Base-by-base conservation (phyloP, 2,113 vertebrate genomes). In the Petroica traversi region DNA sequence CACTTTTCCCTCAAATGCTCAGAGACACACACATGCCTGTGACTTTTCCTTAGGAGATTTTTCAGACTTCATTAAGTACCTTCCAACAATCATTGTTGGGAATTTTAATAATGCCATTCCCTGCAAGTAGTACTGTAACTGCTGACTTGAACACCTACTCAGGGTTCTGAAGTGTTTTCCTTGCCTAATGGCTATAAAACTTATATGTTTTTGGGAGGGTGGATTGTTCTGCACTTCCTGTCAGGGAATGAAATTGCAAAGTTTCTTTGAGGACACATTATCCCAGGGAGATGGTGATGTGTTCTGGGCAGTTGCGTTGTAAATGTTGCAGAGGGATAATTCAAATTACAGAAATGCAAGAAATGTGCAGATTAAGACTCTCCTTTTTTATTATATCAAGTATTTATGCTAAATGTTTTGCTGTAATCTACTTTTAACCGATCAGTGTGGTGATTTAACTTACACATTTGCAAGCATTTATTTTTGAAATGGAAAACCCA, bases 21-120 rank as follows among this genome's bases (percentile, higher is more conserved):
- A 3, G n/a, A 25, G 8, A 8, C 16, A 18, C 7, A 8, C 17
- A 1, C 14, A 5, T 2, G 8, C 43, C 29, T 71, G 40, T 69
- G 36, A 22, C 45, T 61, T 92, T 85, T 67, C 57, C 57, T 55
- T 15, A 46, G 36, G 22, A 59, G 14, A 14, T 48, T 72, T 88
- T 83, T 85, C 48, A 66, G 24, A 64, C n/a, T 76, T 63, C 10
- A 6, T n/a, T 2, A 64, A 40, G 17, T 68, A 52, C 8, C 22
- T 92, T 61, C 41, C 63, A 69, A 8, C 79, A 75, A 1, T 61
- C 7, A 54, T 63, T 85, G 49, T 48, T 62, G 31, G 51, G 33
- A 29, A 62, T 16, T 76, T 57, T 57, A 90, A 52, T 38, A 61
- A 2, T 31, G 36, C 55, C 19, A 5, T 80, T 75, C 36, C 31